A percentile compares a stretch with the other conserved stretches of the same genome.
Conservation (phyloP, 2,797 vertebrate genomes). For the Brachyalestes nurse region DNA sequence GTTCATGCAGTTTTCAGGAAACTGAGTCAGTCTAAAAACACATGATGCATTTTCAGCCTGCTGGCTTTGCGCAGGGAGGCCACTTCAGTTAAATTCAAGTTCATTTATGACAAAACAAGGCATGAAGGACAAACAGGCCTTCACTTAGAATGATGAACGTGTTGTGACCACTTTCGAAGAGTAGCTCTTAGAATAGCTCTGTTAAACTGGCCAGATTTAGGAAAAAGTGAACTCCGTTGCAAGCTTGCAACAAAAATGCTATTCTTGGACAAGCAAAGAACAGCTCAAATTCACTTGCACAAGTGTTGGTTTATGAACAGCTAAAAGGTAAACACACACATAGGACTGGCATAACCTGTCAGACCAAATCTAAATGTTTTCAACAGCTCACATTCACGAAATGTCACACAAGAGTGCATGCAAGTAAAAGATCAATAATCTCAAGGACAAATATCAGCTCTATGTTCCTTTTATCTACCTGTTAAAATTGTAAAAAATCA, state of each 20-base stretch:
- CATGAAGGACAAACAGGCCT: constrained; percentile 41
- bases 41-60: constrained; percentile 40
- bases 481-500: constrained; percentile 35
- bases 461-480: constrained; percentile 17
- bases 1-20: constrained; percentile 54
- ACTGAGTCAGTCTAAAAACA: constrained; percentile 60
- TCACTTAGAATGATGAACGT: constrained; percentile 6
- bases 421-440: constrained; percentile 10
- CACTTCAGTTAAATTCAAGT: constrained; percentile 30
- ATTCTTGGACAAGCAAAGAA: neutral
- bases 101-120: constrained; percentile 40
- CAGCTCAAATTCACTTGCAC: neutral
- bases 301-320: neutral
- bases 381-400: constrained; percentile 20
- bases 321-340: neutral
- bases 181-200: constrained; percentile 21
- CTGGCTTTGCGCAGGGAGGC: constrained; percentile 22
- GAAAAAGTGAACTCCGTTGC: neutral
- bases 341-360: constrained; percentile 6
- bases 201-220: neutral
- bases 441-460: constrained; percentile 21
- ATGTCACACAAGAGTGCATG: constrained; percentile 22
- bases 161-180: constrained; percentile 21
- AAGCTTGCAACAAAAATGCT: neutral
- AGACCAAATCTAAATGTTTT: constrained; percentile 35